A percentile compares a stretch with the other conserved stretches of the same genome.
phyloP scores from a whole-genome alignment of 2,888 invertebrate genomes.

The Nemotelus nigrinus region DNA sequence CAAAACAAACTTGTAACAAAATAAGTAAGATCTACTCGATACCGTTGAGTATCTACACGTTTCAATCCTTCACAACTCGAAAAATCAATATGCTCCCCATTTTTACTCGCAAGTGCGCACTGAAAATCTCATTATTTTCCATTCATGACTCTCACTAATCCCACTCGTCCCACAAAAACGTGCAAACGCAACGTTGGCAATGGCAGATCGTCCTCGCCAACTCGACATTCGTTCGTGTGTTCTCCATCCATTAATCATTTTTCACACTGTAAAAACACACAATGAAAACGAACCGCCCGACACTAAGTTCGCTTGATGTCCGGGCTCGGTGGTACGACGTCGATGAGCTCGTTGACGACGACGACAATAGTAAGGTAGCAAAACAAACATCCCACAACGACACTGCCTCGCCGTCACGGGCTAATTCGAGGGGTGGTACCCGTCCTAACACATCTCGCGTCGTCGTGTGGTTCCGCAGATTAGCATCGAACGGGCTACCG shows the following conservation, averaged over 20 bases:
- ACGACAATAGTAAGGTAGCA: constrained; percentile 13
- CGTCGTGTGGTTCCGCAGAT: constrained; percentile 26
- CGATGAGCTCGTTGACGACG: not conserved
- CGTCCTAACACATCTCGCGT: constrained; percentile 30
- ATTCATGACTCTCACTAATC: constrained; percentile 38
- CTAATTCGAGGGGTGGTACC: constrained; percentile 38
- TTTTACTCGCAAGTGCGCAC: constrained; percentile 14
- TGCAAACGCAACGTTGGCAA: not conserved
- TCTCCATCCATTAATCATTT: constrained; percentile 15
- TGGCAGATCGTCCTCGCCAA: constrained; percentile 7
- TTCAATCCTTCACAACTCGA: not conserved
- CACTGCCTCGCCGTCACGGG: not conserved
- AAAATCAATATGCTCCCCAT: constrained; percentile 32
- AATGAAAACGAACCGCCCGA: constrained; percentile 16
- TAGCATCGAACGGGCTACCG: constrained; percentile 39
- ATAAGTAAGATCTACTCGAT: no score
- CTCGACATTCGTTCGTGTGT: constrained; percentile 14
- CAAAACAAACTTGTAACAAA: no score
- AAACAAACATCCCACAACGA: constrained; percentile 24
- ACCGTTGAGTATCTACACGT: no score
- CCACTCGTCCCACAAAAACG: constrained; percentile 31
- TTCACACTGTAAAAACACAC: constrained; percentile 35
- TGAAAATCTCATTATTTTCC: constrained; percentile 22
- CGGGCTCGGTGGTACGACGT: not conserved
- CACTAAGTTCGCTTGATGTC: not conserved